Conservation (phyloP, 2,797 vertebrate genomes). For the Coranthus polyacanthus region DNA sequence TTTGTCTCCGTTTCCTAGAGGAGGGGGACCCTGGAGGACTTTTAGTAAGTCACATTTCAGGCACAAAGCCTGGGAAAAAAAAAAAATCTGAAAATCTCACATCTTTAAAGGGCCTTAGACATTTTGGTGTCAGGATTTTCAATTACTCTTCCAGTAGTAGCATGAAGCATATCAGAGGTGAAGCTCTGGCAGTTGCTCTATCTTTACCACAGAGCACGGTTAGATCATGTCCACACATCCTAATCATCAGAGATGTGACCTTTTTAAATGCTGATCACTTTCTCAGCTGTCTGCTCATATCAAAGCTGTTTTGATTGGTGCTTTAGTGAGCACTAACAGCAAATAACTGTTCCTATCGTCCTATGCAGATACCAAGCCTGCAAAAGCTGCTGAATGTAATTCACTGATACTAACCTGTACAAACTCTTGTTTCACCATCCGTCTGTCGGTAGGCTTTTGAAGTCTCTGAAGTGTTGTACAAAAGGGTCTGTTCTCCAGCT, state of each 20-base stretch:
- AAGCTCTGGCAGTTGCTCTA: background rate
- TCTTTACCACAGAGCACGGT: background rate
- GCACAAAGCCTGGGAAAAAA: background rate
- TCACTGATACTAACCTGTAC: slow-evolving; percentile 20
- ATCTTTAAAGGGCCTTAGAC: slow-evolving; percentile 11
- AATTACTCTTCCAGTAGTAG: slow-evolving; percentile 19
- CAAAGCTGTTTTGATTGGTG: background rate
- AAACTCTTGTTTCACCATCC: slow-evolving; percentile 29
- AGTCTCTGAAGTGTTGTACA: slow-evolving; percentile 18
- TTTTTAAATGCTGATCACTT: slow-evolving; percentile 15
- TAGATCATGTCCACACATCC: slow-evolving; percentile 2
- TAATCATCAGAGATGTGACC: slow-evolving; percentile 10
- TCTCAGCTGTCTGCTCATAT: slow-evolving; percentile 1
- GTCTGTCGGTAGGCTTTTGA: slow-evolving; percentile 25
- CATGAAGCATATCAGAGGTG: slow-evolving; percentile 7
- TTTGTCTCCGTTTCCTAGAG: slow-evolving; percentile 31
- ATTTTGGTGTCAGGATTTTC: slow-evolving; percentile 24
- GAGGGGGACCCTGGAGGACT: slow-evolving; percentile 18
- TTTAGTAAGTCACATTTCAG: slow-evolving; percentile 26
- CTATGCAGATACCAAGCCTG: slow-evolving; percentile 2
- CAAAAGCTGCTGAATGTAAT: slow-evolving; percentile 37
- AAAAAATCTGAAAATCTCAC: slow-evolving; percentile 19
- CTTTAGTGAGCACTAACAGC: background rate
- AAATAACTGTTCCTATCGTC: too few relatives aligned
- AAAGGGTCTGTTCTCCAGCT: slow-evolving; percentile 12